Conservation (phyloP, 2,888 invertebrate species). For the Endotricha flammealis region DNA sequence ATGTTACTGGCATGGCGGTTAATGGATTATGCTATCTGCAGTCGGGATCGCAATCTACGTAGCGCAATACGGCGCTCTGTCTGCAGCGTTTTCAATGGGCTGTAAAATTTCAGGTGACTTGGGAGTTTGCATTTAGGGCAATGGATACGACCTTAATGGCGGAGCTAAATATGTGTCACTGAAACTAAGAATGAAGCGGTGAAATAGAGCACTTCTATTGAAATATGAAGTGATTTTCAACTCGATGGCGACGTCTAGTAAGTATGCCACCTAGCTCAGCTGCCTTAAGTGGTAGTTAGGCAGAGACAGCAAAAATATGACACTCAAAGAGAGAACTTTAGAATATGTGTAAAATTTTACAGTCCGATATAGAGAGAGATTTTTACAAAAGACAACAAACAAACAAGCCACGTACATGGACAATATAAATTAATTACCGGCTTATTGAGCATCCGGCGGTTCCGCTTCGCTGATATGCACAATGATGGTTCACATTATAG, state of each 20-base stretch:
- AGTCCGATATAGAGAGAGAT: too few species aligned
- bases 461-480: slow-evolving; percentile 32
- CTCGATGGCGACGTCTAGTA: too few species aligned
- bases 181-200: slow-evolving; percentile 12
- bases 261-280: too few species aligned
- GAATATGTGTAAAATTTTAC: too few species aligned
- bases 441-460: slow-evolving; percentile 32
- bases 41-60: slow-evolving; percentile 30
- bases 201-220: background rate
- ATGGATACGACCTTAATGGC: slow-evolving; percentile 28
- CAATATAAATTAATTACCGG: slow-evolving; percentile 17
- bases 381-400: too few species aligned
- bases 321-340: too few species aligned
- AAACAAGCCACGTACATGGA: background rate
- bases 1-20: slow-evolving; percentile 48
- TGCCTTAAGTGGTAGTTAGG: too few species aligned
- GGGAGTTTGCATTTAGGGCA: slow-evolving; percentile 37
- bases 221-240: too few species aligned
- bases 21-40: slow-evolving; percentile 50
- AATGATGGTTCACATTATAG: slow-evolving; percentile 35
- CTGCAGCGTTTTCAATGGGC: slow-evolving; percentile 32
- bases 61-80: slow-evolving; percentile 18
- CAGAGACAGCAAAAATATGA: too few species aligned
- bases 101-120: slow-evolving; percentile 34
- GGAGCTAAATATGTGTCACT: slow-evolving; percentile 20